Evolutionary conservation across 2,797 vertebrate species (phyloP), one percentile per base, ranked within the genome.

Genomic region (Philypnodon macrostomus): DNA sequence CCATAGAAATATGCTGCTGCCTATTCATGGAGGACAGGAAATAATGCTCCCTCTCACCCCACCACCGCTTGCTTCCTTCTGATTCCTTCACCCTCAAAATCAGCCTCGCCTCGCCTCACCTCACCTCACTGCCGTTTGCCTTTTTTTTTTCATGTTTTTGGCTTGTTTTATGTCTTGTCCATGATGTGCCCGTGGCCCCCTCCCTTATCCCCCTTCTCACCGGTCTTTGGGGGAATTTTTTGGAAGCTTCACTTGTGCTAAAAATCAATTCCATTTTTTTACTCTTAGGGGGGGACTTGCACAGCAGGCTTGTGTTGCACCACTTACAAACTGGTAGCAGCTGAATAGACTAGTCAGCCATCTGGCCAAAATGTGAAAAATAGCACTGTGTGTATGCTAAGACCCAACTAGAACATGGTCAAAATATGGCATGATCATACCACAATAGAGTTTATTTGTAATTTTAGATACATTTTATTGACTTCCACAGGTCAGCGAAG

Each of bases 21-120:
- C 73, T 83, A 79, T 79, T 85, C 81, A 83, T 63, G 67, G 66
- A 79, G 67, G 63, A 81, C 76, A 85, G 80, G 78, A 83, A 79
- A 75, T 79, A 80, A 83, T 73, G 58, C 73, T 36, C 39, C 5
- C 38, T 42, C 58, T 41, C 62, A 57, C 36, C 48, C 40, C 16
- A 38, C 21, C 41, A 55, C 47, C 34, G 49, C 24, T 46, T 12
- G 21, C 44, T 45, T 58, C 46, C 39, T 62, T 58, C 59, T 40
- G 37, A 15, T 54, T 14, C 50, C 58, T 61, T 59, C 47, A 56
- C 41, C 7, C 48, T 50, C 16, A n/a, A 61, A 79, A 45, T 60
- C 56, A 40, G 40, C 56, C 39, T 2, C 12, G 6, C 10, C 12
- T 10, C 13, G 10, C 7, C 29, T 29, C 6, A 30, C 12, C 12